Base-by-base conservation (phyloP, 2,797 vertebrate species). In the Siniperca undulata region DNA sequence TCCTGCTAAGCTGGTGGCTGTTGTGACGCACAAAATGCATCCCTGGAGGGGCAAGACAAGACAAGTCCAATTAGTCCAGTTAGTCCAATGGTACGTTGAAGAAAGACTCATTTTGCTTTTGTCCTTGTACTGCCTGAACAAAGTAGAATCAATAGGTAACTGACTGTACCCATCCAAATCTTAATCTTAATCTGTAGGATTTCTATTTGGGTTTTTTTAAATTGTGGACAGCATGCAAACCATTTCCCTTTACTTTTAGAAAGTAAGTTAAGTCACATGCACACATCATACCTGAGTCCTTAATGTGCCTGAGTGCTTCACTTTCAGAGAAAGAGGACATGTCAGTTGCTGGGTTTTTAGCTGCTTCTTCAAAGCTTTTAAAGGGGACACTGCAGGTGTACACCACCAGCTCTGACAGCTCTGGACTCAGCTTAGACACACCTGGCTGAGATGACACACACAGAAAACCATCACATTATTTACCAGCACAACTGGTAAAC, bases 241-340 rank as follows among this genome's bases (percentile, higher is more conserved):
- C 34, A 44, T 44, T n/a, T 70, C 2, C 4, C 3, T 60, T 34
- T 42, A 50, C 3, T 40, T 74, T 59, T 14, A 48, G 16, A 24
- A 40, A 30, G 22, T 22, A 50, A 16, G 5, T 62, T n/a, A 34
- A 56, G 16, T 69, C 4, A 79, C 17, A 48, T 61, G 48, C 30
- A 81, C 0, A 38, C 48, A 22, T 77, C 67, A 0, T 93, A 99
- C 98, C 98, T 34, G 95, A 95, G 70, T 98, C 97, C 81, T 95
- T 97, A 67, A 96, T 93, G 60, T 96, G 91, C 77, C 95, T 96
- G 83, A 96, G 95, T 12, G 98, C 97, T 77, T 97, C 97, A 73
- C 96, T 97, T 89, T 99, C 98, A 0, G 95, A 97, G 94, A 99
- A 97, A 24, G 98, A 99, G 12, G 96, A 97, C 89, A 99, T 91